Base-by-base conservation (phyloP, 2,888 invertebrate genomes). In the Peribatodes rhomboidaria region DNA sequence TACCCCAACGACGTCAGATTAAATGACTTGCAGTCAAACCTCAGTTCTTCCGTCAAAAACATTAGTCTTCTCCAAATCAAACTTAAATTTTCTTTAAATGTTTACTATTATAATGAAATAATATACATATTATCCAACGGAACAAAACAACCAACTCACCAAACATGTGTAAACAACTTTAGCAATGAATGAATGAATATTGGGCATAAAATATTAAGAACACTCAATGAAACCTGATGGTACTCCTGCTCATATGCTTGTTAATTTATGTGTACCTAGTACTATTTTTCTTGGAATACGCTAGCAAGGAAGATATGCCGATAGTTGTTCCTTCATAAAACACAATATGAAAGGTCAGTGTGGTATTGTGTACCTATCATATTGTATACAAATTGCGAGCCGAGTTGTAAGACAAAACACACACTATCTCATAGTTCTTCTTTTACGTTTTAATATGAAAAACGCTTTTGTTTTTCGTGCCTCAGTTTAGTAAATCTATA, bases 181-280 rank as follows among this genome's bases (percentile, higher is more conserved):
- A 13, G n/a, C n/a, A n/a, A n/a, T n/a, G n/a, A n/a, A n/a, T n/a
- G n/a, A n/a, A n/a, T n/a, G n/a, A n/a, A n/a, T n/a, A n/a, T n/a
- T n/a, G n/a, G n/a, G n/a, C n/a, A 54, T 31, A 22, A 42, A 31
- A 39, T 8, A 27, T 37, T 20, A 37, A 57, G 37, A 60, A 56
- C 50, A 58, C 22, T 63, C 61, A 47, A 62, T 66, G 64, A 67
- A 64, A 72, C 70, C 82, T 80, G 76, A 88, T 89, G 89, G 56
- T 88, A 77, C 75, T 84, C 72, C 72, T 89, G 65, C 59, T 85
- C 44, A 14, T 87, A 53, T 82, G 80, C 54, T 56, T 90, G 69
- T 46, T 79, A 57, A 14, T 84, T 65, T 89, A 81, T 67, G 69
- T 83, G 50, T 86, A 80, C 60, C 56, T 89, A 67, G 84, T 87